A percentile compares a stretch with the other conserved stretches of the same genome.
Evolutionary conservation across 1,140 invertebrate species (phyloP).

Genomic region (Stenopsyche tienmushanensis): DNA sequence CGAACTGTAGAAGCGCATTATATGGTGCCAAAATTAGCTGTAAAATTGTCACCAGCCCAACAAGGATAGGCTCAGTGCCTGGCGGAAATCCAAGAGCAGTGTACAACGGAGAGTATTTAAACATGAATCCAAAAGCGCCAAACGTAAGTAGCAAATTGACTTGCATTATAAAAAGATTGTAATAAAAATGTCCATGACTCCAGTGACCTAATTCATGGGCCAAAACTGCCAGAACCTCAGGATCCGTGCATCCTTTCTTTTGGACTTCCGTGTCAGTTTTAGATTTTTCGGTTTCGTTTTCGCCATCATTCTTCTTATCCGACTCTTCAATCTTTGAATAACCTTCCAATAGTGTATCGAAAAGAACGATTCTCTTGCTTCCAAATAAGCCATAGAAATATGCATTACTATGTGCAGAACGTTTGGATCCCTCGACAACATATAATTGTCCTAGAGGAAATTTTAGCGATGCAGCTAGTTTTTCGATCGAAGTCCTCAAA

Average conservation of each 20-base stretch:
- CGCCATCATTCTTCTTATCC: conserved; percentile 45
- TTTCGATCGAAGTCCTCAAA: conserved; percentile 84
- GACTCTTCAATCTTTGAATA: no score
- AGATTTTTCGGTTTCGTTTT: conserved; percentile 45
- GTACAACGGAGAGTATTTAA: conserved; percentile 78
- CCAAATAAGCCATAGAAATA: conserved; percentile 99
- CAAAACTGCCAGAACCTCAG: conserved; percentile 93
- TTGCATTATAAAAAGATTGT: conserved; percentile 85
- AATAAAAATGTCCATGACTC: conserved; percentile 89
- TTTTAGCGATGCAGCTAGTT: conserved; percentile 79
- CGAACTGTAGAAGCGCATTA: conserved; percentile 78
- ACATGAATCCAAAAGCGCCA: conserved; percentile 81
- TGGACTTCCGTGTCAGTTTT: conserved; percentile 48
- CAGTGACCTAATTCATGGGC: conserved; percentile 98
- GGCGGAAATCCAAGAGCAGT: conserved; percentile 83
- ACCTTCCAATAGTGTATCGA: conserved; percentile 87
- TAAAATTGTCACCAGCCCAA: conserved; percentile 90
- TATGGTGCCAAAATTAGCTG: conserved; percentile 92
- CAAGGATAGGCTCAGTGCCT: conserved; percentile 78
- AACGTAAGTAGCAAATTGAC: conserved; percentile 77
- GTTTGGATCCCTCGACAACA: conserved; percentile 96
- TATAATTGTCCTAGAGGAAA: conserved; percentile 96
- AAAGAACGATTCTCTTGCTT: conserved; percentile 97
- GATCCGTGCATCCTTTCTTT: conserved; percentile 80
- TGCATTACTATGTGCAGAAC: conserved; percentile 96